Conservation (phyloP, 2,113 vertebrate species). For the Melanocharis versteri region DNA sequence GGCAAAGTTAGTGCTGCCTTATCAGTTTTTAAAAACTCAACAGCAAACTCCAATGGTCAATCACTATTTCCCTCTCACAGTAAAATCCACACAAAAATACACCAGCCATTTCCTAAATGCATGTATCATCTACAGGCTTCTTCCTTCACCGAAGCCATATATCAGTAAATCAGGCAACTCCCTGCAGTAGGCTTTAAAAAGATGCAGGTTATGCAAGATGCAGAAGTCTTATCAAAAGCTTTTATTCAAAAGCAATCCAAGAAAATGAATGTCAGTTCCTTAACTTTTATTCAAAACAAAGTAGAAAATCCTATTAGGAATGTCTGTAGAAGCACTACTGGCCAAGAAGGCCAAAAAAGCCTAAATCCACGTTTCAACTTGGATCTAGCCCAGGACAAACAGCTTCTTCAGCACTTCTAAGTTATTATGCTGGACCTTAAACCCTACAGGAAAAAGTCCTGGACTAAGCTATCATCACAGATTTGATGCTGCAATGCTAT, state of each 20-base stretch:
- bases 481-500: neutral
- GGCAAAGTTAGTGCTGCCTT: neutral
- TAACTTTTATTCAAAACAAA: neutral
- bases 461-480: neutral
- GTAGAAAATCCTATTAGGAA: neutral
- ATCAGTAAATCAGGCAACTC: neutral
- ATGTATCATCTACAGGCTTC: neutral
- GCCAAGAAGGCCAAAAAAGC: neutral
- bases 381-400: fast-evolving
- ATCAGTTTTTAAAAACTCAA: neutral
- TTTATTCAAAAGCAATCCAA: neutral
- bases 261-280: neutral
- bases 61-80: neutral
- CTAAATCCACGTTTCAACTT: neutral
- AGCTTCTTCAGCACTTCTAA: neutral
- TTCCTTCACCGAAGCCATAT: neutral
- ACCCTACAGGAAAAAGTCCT: neutral
- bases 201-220: neutral
- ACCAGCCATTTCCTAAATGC: neutral
- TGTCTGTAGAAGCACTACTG: neutral
- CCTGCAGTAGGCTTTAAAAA: neutral
- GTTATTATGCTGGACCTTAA: neutral
- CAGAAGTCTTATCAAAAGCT: neutral
- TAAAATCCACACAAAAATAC: neutral
- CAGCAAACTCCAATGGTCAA: neutral